Evolutionary conservation across 2,113 vertebrate genomes (phyloP).

Genomic region (Carassius auratus): DNA sequence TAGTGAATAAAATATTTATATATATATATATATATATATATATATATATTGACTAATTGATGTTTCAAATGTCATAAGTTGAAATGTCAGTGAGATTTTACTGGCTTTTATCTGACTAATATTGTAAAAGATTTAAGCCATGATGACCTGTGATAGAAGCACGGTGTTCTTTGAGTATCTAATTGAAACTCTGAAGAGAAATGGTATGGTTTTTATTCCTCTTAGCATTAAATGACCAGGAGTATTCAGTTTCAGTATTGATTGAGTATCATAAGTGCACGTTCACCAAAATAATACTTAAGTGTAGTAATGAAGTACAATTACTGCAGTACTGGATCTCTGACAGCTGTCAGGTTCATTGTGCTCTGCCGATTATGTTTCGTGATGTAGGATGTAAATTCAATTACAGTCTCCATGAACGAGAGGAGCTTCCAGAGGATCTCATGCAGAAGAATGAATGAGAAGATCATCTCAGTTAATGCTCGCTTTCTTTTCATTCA

Average conservation of each 20-base stretch:
- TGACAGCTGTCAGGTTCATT: not conserved
- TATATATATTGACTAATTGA: not conserved
- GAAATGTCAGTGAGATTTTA: not conserved
- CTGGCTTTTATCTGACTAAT: not conserved
- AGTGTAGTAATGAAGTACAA: not conserved
- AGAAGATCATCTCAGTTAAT: conserved; percentile 1
- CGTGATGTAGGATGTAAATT: conserved; percentile 3
- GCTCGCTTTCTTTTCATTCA: not conserved
- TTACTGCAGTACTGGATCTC: not conserved
- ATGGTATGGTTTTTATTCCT: not conserved
- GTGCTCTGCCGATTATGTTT: not conserved
- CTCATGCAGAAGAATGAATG: not conserved
- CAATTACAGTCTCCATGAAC: not conserved
- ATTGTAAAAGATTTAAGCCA: not conserved
- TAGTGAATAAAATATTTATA: not conserved
- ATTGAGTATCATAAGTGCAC: not conserved
- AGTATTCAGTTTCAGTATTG: not conserved
- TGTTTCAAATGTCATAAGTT: not conserved
- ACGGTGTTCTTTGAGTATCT: not conserved
- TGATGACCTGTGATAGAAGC: not conserved
- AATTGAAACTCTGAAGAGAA: not conserved
- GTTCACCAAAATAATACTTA: not conserved
- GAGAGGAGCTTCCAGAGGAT: not conserved
- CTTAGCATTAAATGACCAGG: not conserved
- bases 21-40: no score